Conservation (phyloP, 2,113 vertebrate species). For the Jaculus jaculus region DNA sequence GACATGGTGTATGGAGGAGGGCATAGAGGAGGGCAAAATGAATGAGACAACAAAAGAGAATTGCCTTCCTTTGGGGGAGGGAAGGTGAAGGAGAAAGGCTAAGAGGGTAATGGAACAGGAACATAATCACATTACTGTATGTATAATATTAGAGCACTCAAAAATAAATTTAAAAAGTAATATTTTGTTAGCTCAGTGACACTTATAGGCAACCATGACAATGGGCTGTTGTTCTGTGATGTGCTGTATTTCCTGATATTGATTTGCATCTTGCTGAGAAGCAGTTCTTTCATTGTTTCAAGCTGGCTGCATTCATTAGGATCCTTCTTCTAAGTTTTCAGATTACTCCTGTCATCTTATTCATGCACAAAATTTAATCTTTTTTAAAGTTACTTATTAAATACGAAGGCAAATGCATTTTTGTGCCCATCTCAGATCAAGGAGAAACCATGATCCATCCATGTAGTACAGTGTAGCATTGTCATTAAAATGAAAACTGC, state of each 20-base stretch:
- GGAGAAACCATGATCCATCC: background rate
- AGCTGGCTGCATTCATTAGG: constrained; percentile 37
- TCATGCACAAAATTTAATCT: background rate
- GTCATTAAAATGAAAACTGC: background rate
- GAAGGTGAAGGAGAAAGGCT: no score
- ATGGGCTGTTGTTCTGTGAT: background rate
- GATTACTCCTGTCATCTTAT: background rate
- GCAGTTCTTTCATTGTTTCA: constrained; percentile 37
- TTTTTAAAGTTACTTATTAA: constrained; percentile 30
- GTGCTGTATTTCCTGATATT: constrained; percentile 13
- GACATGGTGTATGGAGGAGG: no score
- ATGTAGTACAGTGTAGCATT: background rate
- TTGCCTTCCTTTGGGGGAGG: no score
- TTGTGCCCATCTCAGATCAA: background rate
- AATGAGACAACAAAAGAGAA: no score
- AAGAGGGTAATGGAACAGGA: no score
- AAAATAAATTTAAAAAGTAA: no score
- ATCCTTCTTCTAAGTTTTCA: constrained; percentile 38
- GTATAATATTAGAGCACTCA: no score
- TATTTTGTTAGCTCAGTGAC: background rate
- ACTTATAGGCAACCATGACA: background rate
- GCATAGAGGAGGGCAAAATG: no score
- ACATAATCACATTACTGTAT: no score
- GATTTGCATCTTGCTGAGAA: constrained; percentile 47
- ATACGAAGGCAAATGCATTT: constrained; percentile 16